A percentile compares a stretch with the other conserved stretches of the same genome.
These are phyloP conservation scores for Caradrina clavipalpis DNA, from an alignment of 2,888 invertebrate species.

Conservation along the genomic window DNA sequence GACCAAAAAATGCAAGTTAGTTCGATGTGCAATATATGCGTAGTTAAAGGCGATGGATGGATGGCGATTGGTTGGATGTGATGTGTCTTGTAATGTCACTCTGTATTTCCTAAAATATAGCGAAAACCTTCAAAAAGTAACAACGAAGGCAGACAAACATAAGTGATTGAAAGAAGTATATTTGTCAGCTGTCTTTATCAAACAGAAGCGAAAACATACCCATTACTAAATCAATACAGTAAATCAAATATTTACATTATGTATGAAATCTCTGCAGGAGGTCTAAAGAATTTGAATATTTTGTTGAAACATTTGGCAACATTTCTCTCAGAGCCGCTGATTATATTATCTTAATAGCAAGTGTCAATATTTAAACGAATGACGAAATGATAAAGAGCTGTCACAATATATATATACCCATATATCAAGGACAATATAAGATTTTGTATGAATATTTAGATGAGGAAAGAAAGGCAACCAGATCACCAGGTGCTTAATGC, in stretches of 20 bases:
- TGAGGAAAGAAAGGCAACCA: slow-evolving; percentile 24
- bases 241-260: slow-evolving; percentile 9
- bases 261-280: slow-evolving; percentile 5
- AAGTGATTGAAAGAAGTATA: neutral
- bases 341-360: slow-evolving; percentile 34
- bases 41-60: too few species aligned
- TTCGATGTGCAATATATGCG: too few species aligned
- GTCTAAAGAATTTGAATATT: slow-evolving; percentile 42
- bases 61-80: too few species aligned
- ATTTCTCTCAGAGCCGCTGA: slow-evolving; percentile 15
- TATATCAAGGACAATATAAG: slow-evolving; percentile 25
- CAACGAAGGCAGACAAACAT: neutral
- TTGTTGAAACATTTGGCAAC: slow-evolving; percentile 33
- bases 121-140: neutral
- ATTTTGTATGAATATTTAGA: slow-evolving; percentile 36
- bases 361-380: slow-evolving; percentile 46
- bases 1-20: too few species aligned
- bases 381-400: slow-evolving; percentile 45
- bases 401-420: slow-evolving; percentile 42
- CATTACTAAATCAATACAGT: slow-evolving; percentile 1
- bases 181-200: neutral
- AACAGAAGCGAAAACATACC: slow-evolving; percentile 13
- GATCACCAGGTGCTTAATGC: neutral
- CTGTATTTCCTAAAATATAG: slow-evolving; percentile 5
- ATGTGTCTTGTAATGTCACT: too few species aligned